Conservation (phyloP, 2,888 invertebrate species). For the Limnephilus rhombicus region DNA sequence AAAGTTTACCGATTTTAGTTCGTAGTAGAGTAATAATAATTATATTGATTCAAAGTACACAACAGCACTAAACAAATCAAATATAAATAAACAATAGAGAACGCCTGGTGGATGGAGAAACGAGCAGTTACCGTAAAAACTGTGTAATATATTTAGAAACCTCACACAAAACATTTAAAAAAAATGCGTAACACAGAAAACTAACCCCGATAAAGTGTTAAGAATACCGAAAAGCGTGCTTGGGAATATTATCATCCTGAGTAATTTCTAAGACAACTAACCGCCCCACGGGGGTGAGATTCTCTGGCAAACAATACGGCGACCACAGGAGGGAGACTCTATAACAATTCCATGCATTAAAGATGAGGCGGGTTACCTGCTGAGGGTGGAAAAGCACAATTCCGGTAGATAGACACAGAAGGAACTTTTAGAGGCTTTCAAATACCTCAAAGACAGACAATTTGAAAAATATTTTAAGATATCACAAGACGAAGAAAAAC, state of each 20-base stretch:
- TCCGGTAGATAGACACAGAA: background rate
- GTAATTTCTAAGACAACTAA: background rate
- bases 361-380: slow-evolving; percentile 3
- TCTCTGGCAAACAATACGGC: background rate
- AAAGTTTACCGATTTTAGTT: too few relatives aligned
- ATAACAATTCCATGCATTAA: slow-evolving; percentile 6
- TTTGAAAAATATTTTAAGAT: background rate
- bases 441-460: background rate
- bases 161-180: background rate
- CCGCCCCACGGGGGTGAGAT: background rate
- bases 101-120: background rate
- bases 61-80: too few relatives aligned
- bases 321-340: background rate
- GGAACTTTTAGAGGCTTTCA: background rate
- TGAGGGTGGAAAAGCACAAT: background rate
- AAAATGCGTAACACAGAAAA: background rate
- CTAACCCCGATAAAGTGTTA: background rate
- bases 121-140: background rate
- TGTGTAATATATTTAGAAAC: background rate
- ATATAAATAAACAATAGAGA: too few relatives aligned
- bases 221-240: background rate
- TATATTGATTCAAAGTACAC: too few relatives aligned
- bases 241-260: background rate
- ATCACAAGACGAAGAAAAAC: background rate
- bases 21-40: too few relatives aligned